A percentile compares a stretch with the other conserved stretches of the same genome.
Conservation (phyloP, 2,797 vertebrate species). For the Streptopelia turtur region DNA sequence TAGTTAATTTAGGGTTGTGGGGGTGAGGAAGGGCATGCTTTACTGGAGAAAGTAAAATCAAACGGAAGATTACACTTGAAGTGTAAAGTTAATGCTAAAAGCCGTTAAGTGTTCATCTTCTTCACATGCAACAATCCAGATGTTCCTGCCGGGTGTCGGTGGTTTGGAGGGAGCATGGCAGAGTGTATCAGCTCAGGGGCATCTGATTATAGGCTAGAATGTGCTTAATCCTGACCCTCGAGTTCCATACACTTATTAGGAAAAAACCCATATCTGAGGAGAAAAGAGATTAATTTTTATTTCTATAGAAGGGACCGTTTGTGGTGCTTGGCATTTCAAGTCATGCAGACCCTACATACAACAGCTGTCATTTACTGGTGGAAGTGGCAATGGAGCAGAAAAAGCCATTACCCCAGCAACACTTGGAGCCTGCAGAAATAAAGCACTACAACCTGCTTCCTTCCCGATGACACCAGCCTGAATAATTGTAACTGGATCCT, state of each 20-base stretch:
- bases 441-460: background rate
- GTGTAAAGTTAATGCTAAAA: background rate
- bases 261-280: background rate
- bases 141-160: background rate
- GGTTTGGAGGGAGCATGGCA: background rate
- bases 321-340: background rate
- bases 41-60: background rate
- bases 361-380: background rate
- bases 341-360: background rate
- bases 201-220: background rate
- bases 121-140: background rate
- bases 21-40: background rate
- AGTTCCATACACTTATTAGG: background rate
- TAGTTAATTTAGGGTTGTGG: background rate
- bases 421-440: background rate
- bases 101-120: background rate
- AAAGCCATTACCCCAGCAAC: background rate
- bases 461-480: rapidly evolving
- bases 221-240: background rate
- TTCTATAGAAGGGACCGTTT: background rate
- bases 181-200: background rate
- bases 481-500: background rate
- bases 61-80: background rate
- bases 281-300: background rate
- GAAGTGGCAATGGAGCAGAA: background rate